Evolutionary conservation across 2,888 invertebrate genomes (phyloP), one percentile per base, ranked within the genome.

Genomic region (Anorthoa munda): DNA sequence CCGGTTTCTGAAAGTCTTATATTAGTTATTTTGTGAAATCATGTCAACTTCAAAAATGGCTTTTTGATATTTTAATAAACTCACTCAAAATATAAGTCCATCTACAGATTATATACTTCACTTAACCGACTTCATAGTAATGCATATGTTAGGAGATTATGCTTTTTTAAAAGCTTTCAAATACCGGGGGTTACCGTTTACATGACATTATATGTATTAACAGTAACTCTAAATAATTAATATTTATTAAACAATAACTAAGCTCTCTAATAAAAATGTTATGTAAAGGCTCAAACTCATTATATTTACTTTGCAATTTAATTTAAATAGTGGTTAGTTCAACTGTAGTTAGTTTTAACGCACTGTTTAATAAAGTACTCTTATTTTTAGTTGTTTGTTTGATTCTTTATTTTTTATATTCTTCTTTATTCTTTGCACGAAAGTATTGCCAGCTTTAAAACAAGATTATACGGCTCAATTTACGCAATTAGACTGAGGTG

Each of bases 361-460:
- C 72, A 77, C 59, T 74, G 63, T 69, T 72, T 78, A 87, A 84
- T 86, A 80, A 86, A 87, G 55, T 70, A 76, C 53, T 72, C 58
- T 65, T 67, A 15, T 68, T 77, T 72, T 60, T 75, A 51, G 63
- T 73, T 82, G 67, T 75, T 75, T 75, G 67, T 75, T 78, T 79
- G 51, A 50, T 58, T 80, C n/a, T n/a, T n/a, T n/a, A n/a, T n/a
- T n/a, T n/a, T n/a, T n/a, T n/a, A n/a, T n/a, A n/a, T n/a, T n/a
- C 12, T 63, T 56, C 7, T 64, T 70, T 48, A 74, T 73, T 74
- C 67, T 66, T 67, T 73, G 67, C 77, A 71, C 64, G 50, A 72
- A n/a, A n/a, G 72, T 79, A 31, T 78, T 79, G 71, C 66, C 79
- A 81, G 70, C 66, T 81, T 73, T 66, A 2, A 4, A 26, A 26